Evolutionary conservation across 53 echinoderm and acorn worm genomes (phyloP).

Genomic region (Henricia sp.): DNA sequence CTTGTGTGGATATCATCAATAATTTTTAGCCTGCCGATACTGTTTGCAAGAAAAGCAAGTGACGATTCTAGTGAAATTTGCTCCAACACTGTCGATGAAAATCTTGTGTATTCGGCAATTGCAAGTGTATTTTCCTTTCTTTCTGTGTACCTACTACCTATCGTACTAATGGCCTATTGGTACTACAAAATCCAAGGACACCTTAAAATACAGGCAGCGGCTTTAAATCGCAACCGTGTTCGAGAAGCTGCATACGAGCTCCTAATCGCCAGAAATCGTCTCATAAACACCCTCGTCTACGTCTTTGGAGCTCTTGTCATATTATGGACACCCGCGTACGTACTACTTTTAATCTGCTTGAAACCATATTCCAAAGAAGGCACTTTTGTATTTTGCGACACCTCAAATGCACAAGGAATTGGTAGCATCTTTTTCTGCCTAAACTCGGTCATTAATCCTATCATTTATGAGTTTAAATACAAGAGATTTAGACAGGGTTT

Average conservation of each 20-base stretch:
- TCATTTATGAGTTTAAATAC: conserved; percentile 27
- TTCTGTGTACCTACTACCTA: neutral
- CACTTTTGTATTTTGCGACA: too few relatives aligned
- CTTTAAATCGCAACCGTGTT: neutral
- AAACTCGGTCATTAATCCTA: conserved; percentile 22
- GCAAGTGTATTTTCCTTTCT: conserved; percentile 1
- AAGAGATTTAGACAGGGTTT: conserved; percentile 12
- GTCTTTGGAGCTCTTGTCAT: too few relatives aligned
- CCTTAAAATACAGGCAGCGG: neutral
- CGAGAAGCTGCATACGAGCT: neutral
- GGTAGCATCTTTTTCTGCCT: neutral
- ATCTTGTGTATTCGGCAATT: too few relatives aligned
- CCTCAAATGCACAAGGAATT: neutral
- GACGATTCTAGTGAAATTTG: too few relatives aligned
- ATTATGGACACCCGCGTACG: neutral
- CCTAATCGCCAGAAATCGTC: neutral
- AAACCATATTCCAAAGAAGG: neutral
- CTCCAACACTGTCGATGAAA: too few relatives aligned
- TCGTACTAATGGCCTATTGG: neutral
- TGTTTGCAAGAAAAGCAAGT: too few relatives aligned
- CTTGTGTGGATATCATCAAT: too few relatives aligned
- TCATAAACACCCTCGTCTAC: neutral
- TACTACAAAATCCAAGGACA: conserved; percentile 25
- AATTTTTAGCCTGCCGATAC: too few relatives aligned
- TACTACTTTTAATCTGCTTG: neutral